These are phyloP conservation scores for Gadopsis bispinosus DNA, from an alignment of 2,797 vertebrate genomes.

Conservation along the genomic window DNA sequence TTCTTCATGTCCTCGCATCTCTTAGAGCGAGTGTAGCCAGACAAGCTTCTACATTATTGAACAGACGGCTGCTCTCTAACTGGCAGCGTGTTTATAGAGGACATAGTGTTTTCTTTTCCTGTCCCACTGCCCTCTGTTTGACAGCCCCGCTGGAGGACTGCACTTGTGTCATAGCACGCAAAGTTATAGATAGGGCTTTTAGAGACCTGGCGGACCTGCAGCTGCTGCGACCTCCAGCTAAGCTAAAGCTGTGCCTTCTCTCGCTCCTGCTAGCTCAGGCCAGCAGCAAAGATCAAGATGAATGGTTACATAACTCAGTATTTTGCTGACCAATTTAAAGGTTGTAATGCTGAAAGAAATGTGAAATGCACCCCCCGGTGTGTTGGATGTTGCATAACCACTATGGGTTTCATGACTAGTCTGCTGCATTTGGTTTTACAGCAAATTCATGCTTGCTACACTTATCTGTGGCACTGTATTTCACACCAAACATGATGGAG, in stretches of 20 bases:
- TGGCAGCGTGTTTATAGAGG: constrained; percentile 49
- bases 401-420: not conserved
- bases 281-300: constrained; percentile 14
- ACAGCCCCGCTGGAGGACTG: constrained; percentile 53
- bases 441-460: constrained; percentile 13
- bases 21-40: constrained; percentile 36
- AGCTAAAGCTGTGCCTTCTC: not conserved
- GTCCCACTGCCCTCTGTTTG: constrained; percentile 72
- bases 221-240: not conserved
- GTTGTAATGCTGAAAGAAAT: not conserved
- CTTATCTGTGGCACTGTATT: not conserved
- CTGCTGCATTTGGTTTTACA: constrained; percentile 3
- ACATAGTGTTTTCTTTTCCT: constrained; percentile 41
- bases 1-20: constrained; percentile 15
- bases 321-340: constrained; percentile 6
- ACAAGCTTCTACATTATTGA: constrained; percentile 74
- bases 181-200: constrained; percentile 39
- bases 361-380: not conserved
- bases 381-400: not conserved
- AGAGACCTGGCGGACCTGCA: constrained; percentile 10
- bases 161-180: constrained; percentile 47
- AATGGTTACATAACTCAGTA: constrained; percentile 17
- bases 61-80: constrained; percentile 58
- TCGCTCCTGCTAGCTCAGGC: not conserved
- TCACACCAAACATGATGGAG: not conserved